Evolutionary conservation across 2,113 vertebrate species (phyloP), one percentile per base, ranked within the genome.

Genomic region (Peromyscus californicus): DNA sequence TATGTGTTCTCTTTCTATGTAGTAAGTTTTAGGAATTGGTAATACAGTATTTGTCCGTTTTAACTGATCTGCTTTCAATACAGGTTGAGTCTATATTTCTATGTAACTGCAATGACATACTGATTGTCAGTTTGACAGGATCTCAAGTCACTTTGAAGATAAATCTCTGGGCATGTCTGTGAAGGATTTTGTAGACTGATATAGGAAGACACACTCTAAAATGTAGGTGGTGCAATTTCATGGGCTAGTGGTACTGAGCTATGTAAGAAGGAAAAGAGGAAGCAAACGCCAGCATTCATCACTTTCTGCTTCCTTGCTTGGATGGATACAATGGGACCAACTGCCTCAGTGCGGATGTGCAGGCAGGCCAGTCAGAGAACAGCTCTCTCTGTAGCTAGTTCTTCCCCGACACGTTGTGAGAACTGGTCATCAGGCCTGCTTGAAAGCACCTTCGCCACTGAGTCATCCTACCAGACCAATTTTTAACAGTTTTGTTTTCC

Each of bases 401-500:
- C 39, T 42, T 12, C 26, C 16, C 61, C 48, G 26, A 48, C 29
- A 67, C 29, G 10, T 48, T 6, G 29, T 19, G n/a, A 85, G 59
- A 31, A 29, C 17, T 22, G 15, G 26, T 67, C 72, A 93, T 67
- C 59, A 90, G 63, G 5, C 0, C 59, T 90, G 82, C 2, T 45
- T 17, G 57, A 17, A 90, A 84, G 61, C 10, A 84, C 65, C 26
- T 31, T 11, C 11, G 1, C 39, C 59, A 45, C 26, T 31, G 16
- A 85, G 39, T 45, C 61, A 48, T 6, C 26, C 33, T 42, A 67
- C 42, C 36, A 48, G 36, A 45, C 29, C 48, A 90, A 88, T 29
- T 92, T 94, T 91, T 93, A 94, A 63, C 61, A 42, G n/a, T 51
- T 51, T 51, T 4, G 74, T 36, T 79, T 79, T 94, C 90, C 65